phyloP scores from a whole-genome alignment of 2,888 invertebrate species.

The Oscheius sp. region DNA sequence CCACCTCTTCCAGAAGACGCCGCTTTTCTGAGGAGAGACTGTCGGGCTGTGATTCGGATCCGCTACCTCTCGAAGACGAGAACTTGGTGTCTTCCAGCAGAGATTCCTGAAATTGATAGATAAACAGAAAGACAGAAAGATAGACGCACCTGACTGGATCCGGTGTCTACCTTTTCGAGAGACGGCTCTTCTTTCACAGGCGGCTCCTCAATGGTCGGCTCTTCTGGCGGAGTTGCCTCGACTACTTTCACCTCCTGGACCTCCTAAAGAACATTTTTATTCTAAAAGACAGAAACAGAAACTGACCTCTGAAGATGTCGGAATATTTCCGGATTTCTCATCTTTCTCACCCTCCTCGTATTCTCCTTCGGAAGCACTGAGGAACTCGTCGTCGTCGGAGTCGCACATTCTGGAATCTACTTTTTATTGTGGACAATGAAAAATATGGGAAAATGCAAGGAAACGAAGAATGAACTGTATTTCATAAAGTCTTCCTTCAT shows the following conservation, averaged over 20 bases:
- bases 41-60: conserved; percentile 8
- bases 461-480: neutral
- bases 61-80: neutral
- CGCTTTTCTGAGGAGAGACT: conserved; percentile 32
- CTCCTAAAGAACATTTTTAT: neutral
- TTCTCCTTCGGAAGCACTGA: conserved; percentile 58
- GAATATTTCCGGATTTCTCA: neutral
- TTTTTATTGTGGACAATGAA: neutral
- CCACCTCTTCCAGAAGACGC: conserved; percentile 26
- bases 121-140: conserved; percentile 1
- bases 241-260: neutral
- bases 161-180: neutral
- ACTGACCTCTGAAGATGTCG: neutral
- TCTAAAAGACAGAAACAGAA: neutral
- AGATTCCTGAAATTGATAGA: conserved; percentile 11
- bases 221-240: neutral
- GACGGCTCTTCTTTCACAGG: neutral
- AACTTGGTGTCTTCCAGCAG: conserved; percentile 14
- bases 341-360: conserved; percentile 31
- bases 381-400: conserved; percentile 49
- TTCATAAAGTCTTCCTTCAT: neutral
- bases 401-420: conserved; percentile 25
- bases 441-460: neutral
- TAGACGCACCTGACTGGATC: conserved; percentile 27
- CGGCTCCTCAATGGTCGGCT: neutral